Base-by-base conservation (phyloP, 1,140 invertebrate genomes). In the Drosophila nebulosa region DNA sequence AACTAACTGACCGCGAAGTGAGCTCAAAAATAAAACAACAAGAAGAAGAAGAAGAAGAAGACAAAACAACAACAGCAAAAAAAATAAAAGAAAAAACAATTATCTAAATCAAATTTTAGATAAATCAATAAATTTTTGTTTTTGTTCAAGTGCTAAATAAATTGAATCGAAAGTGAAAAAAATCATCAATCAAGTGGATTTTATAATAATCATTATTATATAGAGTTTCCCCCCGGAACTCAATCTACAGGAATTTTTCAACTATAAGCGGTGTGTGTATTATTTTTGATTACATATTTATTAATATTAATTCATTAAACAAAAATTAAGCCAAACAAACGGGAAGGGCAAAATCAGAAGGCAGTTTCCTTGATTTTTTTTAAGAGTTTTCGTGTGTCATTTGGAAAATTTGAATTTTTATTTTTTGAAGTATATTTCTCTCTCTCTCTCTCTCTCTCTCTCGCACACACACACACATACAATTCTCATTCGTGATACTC, bases 211-310 rank as follows among this genome's bases (percentile, higher is more conserved):
- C n/a, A n/a, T n/a, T n/a, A n/a, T n/a, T 46, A 5, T 9, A 60
- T 30, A 27, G 69, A 36, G 56, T 56, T n/a, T 10, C 27, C 0
- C 27, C 27, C 30, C 26, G 22, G 21, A 27, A 36, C 58, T 62
- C 64, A 61, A 74, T 79, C 72, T 62, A 50, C 7, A 62, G 21
- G 63, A 24, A 14, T 12, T 57, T 77, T 85, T 81, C 70, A 78
- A 65, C 81, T 69, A 88, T 81, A 78, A 88, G 81, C 74, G 81
- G 81, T 86, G 81, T 86, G 81, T 86, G 81, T 86, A 86, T 81
- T 88, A 75, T 80, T 86, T 86, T 86, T 74, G 60, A 78, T 85
- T 77, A 60, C 4, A 74, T 22, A 30, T 50, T 39, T 27, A 21
- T 7, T 24, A 22, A 24, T 46, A 35, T 21, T 42, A 10, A 21